A percentile compares a stretch with the other conserved stretches of the same genome.
Evolutionary conservation across 2,797 vertebrate species (phyloP).

Genomic region (Stomatorhinus walkeri): DNA sequence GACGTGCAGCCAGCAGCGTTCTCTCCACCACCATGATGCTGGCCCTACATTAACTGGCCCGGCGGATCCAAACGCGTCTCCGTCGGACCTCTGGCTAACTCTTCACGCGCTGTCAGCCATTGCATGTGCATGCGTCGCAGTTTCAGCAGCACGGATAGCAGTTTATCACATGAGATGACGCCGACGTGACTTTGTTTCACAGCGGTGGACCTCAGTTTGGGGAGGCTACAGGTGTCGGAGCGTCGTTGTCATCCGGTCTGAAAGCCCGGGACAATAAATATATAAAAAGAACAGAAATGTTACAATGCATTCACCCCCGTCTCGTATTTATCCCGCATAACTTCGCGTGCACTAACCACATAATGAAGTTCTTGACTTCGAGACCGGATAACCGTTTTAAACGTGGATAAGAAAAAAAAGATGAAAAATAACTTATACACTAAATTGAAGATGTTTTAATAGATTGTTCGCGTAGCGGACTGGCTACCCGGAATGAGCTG

Average conservation of each 20-base stretch:
- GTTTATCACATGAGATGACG: not conserved
- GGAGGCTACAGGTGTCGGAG: not conserved
- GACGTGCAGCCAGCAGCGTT: slow-evolving; percentile 74
- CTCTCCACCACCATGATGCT: slow-evolving; percentile 69
- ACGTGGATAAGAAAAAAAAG: not conserved
- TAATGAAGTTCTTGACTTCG: not conserved
- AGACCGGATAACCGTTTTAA: not conserved
- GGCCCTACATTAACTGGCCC: not conserved
- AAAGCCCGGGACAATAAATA: not conserved
- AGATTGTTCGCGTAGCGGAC: too few relatives aligned
- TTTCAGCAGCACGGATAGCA: not conserved
- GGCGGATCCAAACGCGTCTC: not conserved
- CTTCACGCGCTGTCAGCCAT: slow-evolving; percentile 30
- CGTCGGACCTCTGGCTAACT: not conserved
- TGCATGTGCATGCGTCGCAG: not conserved
- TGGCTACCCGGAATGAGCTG: not conserved
- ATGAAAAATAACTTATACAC: not conserved
- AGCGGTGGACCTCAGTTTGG: not conserved
- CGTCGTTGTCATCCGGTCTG: not conserved
- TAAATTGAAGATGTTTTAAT: not conserved
- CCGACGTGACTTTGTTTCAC: not conserved
- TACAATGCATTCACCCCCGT: not conserved
- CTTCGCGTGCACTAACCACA: not conserved
- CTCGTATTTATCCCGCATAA: not conserved
- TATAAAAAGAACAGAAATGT: not conserved